Evolutionary conservation across 2,888 invertebrate genomes (phyloP).

Genomic region (Euzophera pinguis): DNA sequence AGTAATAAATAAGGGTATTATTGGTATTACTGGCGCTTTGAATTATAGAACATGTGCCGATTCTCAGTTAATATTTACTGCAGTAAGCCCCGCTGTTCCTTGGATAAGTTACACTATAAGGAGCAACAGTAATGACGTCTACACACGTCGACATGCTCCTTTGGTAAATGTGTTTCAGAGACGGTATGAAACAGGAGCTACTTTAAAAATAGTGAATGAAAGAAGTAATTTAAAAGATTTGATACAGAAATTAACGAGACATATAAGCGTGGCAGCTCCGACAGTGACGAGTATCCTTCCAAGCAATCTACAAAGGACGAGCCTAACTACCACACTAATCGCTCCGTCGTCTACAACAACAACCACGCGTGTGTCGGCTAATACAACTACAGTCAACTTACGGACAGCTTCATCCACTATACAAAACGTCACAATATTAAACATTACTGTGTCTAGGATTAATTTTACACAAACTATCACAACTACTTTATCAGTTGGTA

Average conservation of each 20-base stretch:
- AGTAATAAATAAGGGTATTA: constrained; percentile 36
- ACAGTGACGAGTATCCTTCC: neutral
- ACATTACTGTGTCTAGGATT: no score
- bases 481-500: no score
- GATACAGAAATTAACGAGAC: neutral
- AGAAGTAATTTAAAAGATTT: neutral
- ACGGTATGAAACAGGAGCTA: neutral
- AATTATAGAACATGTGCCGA: constrained; percentile 24
- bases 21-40: constrained; percentile 34
- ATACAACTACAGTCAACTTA: no score
- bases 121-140: neutral
- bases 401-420: no score
- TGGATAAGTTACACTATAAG: constrained; percentile 37
- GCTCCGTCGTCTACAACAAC: no score
- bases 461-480: no score
- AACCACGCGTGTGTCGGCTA: no score
- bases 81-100: constrained; percentile 32
- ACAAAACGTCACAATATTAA: no score
- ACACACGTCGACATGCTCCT: neutral
- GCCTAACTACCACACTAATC: neutral
- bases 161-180: neutral
- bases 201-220: neutral
- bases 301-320: neutral
- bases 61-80: constrained; percentile 32
- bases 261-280: neutral